Percentiles rank a stretch among this genome's conserved stretches.
phyloP scores from a whole-genome alignment of 2,888 invertebrate genomes.

The Heterodera filipjevi region DNA sequence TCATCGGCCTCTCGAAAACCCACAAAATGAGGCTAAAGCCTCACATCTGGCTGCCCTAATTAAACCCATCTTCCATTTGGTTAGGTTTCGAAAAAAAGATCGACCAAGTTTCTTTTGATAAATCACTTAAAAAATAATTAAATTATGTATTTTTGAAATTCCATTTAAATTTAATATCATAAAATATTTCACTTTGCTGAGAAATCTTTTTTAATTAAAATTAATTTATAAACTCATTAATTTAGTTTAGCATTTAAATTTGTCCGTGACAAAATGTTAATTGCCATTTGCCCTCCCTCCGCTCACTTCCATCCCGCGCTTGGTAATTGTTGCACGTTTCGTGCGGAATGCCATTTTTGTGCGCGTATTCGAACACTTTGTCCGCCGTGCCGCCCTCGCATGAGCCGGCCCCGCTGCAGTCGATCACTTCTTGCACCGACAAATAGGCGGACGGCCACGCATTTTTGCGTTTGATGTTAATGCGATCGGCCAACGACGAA shows the following conservation, averaged over 20 bases:
- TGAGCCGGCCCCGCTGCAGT: constrained; percentile 67
- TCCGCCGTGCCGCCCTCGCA: constrained; percentile 66
- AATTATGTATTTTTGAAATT: too few relatives aligned
- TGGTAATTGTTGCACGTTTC: constrained; percentile 70
- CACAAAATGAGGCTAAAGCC: too few relatives aligned
- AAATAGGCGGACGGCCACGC: constrained; percentile 67
- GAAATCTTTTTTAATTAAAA: not conserved
- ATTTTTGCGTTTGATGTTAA: constrained; percentile 68
- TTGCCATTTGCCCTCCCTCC: not conserved
- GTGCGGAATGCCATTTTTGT: constrained; percentile 68
- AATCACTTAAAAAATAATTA: too few relatives aligned
- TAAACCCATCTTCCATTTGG: too few relatives aligned
- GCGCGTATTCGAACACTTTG: constrained; percentile 68
- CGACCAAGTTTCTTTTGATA: too few relatives aligned
- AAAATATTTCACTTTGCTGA: too few relatives aligned
- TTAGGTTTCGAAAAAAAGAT: too few relatives aligned
- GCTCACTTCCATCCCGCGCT: constrained; percentile 66
- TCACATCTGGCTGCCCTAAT: too few relatives aligned
- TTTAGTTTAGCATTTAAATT: too few relatives aligned
- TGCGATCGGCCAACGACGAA: constrained; percentile 68
- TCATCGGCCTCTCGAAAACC: too few relatives aligned
- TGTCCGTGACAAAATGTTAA: too few relatives aligned
- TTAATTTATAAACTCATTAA: not conserved
- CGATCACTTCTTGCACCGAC: constrained; percentile 68
- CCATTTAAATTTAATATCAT: too few relatives aligned